These are phyloP conservation scores for Aurelia coerulea DNA, from an alignment of 30 jellyfish, hydroid and myxozoan genomes.

Conservation along the genomic window DNA sequence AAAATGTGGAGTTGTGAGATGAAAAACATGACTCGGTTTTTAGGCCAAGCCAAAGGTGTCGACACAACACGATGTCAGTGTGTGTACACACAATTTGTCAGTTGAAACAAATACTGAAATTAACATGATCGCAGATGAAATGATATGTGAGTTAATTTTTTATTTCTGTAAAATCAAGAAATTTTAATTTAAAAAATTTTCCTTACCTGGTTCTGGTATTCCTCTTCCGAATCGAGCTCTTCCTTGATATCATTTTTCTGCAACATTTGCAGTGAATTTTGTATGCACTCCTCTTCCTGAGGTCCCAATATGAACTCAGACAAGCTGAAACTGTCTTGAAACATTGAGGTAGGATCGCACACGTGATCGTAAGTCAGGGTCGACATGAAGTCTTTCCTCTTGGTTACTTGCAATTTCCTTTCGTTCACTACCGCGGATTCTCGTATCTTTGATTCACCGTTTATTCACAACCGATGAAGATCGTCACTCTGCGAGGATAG, in stretches of 20 bases:
- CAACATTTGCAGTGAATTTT: neutral
- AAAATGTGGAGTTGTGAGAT: no score
- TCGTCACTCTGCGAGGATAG: constrained; percentile 8
- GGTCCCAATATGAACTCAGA: constrained; percentile 70
- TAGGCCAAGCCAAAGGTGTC: no score
- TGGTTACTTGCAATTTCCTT: neutral
- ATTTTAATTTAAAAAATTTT: no score
- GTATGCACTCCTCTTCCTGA: constrained; percentile 41
- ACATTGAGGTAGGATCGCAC: constrained; percentile 70
- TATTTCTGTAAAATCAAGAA: no score
- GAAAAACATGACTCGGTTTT: no score
- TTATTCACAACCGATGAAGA: neutral
- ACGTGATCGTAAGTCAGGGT: constrained; percentile 57
- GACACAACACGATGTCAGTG: no score
- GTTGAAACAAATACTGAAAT: no score
- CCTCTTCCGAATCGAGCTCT: constrained; percentile 45
- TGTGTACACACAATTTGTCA: no score
- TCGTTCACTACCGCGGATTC: neutral
- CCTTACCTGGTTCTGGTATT: constrained; percentile 32
- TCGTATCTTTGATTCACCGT: constrained; percentile 3
- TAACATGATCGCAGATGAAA: no score
- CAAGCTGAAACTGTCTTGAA: constrained; percentile 64
- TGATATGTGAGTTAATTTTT: no score
- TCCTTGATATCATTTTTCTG: constrained; percentile 22
- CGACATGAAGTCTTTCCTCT: constrained; percentile 32